Conservation (phyloP, 2,888 invertebrate species). For the Xanthia icteritia region DNA sequence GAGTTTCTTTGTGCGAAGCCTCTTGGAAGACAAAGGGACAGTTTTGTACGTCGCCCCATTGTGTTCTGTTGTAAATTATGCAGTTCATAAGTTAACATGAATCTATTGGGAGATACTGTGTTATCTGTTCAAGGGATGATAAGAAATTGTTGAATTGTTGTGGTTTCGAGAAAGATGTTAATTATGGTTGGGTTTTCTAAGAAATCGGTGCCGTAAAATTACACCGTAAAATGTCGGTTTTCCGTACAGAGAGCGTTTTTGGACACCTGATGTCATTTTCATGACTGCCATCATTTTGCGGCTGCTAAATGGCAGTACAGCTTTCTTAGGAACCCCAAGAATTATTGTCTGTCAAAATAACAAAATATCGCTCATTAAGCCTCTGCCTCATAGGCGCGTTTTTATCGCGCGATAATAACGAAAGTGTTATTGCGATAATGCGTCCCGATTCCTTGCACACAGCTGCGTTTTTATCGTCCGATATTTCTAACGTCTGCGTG, state of each 20-base stretch:
- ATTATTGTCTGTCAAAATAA: not conserved
- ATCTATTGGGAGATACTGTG: slow-evolving; percentile 41
- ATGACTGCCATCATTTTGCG: not conserved
- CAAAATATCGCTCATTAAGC: not conserved
- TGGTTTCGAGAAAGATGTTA: not conserved
- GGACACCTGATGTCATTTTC: not conserved
- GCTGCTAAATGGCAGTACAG: not conserved
- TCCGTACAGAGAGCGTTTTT: not conserved
- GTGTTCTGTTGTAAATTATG: slow-evolving; percentile 68
- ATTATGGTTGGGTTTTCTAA: not conserved
- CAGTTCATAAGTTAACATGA: slow-evolving; percentile 66
- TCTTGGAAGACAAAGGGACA: slow-evolving; percentile 70
- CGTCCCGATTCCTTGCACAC: too few relatives aligned
- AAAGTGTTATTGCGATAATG: too few relatives aligned
- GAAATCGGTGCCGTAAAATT: not conserved
- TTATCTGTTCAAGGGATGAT: not conserved
- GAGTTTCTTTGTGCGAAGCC: slow-evolving; percentile 68
- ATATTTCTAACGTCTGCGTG: too few relatives aligned
- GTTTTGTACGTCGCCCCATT: slow-evolving; percentile 63
- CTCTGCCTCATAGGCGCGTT: too few relatives aligned
- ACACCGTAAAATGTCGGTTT: too few relatives aligned
- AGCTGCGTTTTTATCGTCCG: too few relatives aligned
- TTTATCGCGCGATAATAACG: too few relatives aligned
- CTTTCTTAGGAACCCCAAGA: not conserved
- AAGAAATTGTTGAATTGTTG: not conserved